phyloP scores from a whole-genome alignment of 2,113 vertebrate genomes.

The Apteryx owenii region DNA sequence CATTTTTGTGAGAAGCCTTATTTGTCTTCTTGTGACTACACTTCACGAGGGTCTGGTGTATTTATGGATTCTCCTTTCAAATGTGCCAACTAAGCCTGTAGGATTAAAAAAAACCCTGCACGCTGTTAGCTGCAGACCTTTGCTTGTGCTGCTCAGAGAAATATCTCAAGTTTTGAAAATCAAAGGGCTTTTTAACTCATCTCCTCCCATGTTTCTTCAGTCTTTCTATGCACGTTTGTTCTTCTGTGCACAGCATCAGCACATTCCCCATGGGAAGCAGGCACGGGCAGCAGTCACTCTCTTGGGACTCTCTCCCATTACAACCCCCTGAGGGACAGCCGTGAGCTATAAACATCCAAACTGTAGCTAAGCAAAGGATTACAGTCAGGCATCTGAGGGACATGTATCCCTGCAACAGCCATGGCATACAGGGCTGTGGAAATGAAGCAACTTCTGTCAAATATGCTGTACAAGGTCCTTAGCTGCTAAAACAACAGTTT shows the following conservation, averaged over 20 bases:
- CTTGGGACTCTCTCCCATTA: background rate
- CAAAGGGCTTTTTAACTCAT: background rate
- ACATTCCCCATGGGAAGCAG: background rate
- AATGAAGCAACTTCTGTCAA: background rate
- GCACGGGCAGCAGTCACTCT: background rate
- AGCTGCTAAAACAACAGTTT: background rate
- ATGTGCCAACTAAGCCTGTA: background rate
- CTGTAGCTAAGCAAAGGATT: background rate
- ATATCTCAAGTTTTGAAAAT: background rate
- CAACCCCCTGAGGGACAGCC: background rate
- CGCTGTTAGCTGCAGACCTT: background rate
- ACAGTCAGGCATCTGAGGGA: background rate
- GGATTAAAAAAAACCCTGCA: background rate
- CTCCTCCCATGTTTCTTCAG: background rate
- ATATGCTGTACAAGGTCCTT: background rate
- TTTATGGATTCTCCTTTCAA: background rate
- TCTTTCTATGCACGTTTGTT: background rate
- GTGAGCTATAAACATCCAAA: background rate
- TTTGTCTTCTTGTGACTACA: background rate
- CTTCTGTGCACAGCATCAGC: background rate
- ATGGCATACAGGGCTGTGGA: fast-evolving
- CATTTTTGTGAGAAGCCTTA: background rate
- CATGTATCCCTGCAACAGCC: background rate
- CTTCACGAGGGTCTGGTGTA: background rate
- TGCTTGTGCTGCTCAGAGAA: background rate